Evolutionary conservation across 2,888 invertebrate species (phyloP).

Genomic region (Platyscelio sp.): DNA sequence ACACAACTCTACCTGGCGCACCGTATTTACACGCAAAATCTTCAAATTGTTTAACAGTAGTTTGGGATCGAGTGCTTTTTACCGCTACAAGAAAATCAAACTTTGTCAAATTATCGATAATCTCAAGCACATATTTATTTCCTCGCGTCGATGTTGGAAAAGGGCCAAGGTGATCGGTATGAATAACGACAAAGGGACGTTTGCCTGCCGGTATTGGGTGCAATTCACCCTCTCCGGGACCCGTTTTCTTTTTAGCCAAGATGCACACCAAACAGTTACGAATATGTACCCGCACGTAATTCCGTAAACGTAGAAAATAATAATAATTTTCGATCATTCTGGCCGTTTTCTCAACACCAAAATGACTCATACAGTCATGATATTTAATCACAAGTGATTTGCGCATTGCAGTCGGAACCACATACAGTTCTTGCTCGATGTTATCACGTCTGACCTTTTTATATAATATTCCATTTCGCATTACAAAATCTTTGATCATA

Average conservation of each 20-base stretch:
- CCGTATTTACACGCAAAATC: conserved; percentile 59
- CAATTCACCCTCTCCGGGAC: conserved; percentile 62
- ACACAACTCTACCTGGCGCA: conserved; percentile 50
- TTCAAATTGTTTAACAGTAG: conserved; percentile 34
- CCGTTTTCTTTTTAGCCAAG: conserved; percentile 41
- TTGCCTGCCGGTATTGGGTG: conserved; percentile 71
- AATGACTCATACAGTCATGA: conserved; percentile 64
- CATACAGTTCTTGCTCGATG: conserved; percentile 19
- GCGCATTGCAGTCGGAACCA: conserved; percentile 36
- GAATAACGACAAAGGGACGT: conserved; percentile 67
- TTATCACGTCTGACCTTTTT: not conserved
- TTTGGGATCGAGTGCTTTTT: conserved; percentile 22
- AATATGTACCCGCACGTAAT: conserved; percentile 63
- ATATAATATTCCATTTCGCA: conserved; percentile 14
- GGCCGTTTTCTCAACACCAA: conserved; percentile 41
- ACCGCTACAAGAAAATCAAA: conserved; percentile 62
- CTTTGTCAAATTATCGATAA: conserved; percentile 21
- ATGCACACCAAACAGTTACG: conserved; percentile 69
- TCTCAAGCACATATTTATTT: not conserved
- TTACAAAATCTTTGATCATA: not conserved
- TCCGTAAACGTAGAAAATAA: conserved; percentile 65
- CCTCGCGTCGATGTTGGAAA: conserved; percentile 21
- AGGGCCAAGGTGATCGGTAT: conserved; percentile 70
- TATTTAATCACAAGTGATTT: conserved; percentile 42
- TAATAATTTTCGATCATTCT: conserved; percentile 47